These are phyloP conservation scores for Ceratina japonica DNA, from an alignment of 1,140 invertebrate genomes.

Conservation along the genomic window DNA sequence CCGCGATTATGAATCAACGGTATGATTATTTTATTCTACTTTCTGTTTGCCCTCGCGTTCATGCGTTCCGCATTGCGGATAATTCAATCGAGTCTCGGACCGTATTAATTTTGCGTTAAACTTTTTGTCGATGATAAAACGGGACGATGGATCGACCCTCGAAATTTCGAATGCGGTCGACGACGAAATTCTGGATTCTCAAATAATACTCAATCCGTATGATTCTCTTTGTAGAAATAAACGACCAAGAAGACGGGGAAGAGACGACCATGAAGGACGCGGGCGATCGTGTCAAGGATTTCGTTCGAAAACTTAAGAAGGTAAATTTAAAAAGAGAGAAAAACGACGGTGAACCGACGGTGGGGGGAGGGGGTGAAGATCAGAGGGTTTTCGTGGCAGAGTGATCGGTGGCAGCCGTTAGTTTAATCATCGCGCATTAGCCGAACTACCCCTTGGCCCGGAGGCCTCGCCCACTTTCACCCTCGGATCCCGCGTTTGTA, in stretches of 20 bases:
- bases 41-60: not conserved
- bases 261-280: too few species aligned
- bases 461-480: constrained; percentile 73
- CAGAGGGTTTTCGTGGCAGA: constrained; percentile 74
- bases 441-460: constrained; percentile 71
- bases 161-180: too few species aligned
- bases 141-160: too few species aligned
- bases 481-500: constrained; percentile 69
- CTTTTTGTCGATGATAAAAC: too few species aligned
- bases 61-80: not conserved
- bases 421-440: constrained; percentile 80
- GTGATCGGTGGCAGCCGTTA: constrained; percentile 78
- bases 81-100: not conserved
- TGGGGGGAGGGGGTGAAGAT: constrained; percentile 42
- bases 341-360: too few species aligned
- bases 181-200: too few species aligned
- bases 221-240: too few species aligned
- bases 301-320: not conserved
- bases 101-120: too few species aligned
- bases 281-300: constrained; percentile 28
- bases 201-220: too few species aligned
- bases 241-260: too few species aligned
- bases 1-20: constrained; percentile 2
- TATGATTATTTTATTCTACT: not conserved
- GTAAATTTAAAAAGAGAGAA: too few species aligned